These are phyloP conservation scores for Epinotia bilunana DNA, from an alignment of 2,888 invertebrate genomes.

Conservation along the genomic window DNA sequence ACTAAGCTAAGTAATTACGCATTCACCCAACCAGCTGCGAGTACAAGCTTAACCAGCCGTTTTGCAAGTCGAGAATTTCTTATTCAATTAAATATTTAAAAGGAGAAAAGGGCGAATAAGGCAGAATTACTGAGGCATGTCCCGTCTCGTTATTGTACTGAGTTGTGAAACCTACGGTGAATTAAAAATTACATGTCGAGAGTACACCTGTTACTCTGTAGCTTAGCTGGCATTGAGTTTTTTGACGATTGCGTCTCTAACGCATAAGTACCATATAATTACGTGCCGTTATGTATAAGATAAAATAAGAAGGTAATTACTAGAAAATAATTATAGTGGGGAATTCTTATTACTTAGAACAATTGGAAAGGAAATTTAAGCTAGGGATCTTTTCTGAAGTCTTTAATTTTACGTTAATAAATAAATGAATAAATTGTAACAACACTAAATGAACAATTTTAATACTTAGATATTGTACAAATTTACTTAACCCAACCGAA, in stretches of 20 bases:
- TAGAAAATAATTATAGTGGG: background rate
- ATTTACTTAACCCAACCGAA: background rate
- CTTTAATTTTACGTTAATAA: background rate
- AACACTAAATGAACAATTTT: background rate
- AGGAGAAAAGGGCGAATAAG: constrained; percentile 37
- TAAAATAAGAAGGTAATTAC: too few relatives aligned
- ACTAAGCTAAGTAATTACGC: constrained; percentile 11
- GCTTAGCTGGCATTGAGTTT: background rate
- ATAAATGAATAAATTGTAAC: background rate
- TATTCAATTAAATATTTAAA: constrained; percentile 34
- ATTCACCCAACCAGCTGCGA: constrained; percentile 22
- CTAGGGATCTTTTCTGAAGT: background rate
- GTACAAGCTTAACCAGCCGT: constrained; percentile 20
- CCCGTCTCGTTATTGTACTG: constrained; percentile 26
- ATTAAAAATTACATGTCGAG: constrained; percentile 24
- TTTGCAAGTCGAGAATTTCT: constrained; percentile 22
- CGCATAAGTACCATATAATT: too few relatives aligned
- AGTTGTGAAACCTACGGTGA: constrained; percentile 10
- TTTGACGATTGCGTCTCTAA: background rate
- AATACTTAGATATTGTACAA: background rate
- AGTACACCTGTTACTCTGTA: constrained; percentile 26
- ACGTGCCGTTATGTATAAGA: too few relatives aligned
- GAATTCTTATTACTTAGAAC: constrained; percentile 12
- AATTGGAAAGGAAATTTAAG: background rate
- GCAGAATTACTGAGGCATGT: constrained; percentile 22